These are phyloP conservation scores for Suricata suricatta DNA, from an alignment of 2,113 vertebrate genomes.

Conservation along the genomic window DNA sequence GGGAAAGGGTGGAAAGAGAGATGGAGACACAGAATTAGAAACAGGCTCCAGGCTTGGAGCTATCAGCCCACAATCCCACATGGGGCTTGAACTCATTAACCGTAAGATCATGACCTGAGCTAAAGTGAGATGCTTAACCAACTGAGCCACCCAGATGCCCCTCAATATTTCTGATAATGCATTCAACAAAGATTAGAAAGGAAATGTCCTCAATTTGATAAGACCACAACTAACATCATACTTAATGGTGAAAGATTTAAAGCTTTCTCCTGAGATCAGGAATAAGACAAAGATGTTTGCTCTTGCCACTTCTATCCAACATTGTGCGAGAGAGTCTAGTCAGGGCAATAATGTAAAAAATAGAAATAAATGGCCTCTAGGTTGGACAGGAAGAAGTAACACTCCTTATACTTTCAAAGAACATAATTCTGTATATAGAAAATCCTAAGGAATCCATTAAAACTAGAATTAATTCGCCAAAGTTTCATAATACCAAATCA, in stretches of 20 bases:
- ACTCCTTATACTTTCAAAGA: neutral
- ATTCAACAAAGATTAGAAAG: conserved; percentile 23
- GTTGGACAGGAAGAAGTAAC: neutral
- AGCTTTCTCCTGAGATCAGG: neutral
- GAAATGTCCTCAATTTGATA: neutral
- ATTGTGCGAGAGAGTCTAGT: neutral
- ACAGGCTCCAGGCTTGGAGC: too few species aligned
- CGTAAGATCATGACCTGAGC: too few species aligned
- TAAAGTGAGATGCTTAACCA: too few species aligned
- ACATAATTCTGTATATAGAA: neutral
- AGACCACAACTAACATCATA: neutral
- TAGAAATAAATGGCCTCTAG: neutral
- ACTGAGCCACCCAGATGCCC: too few species aligned
- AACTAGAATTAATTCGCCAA: neutral
- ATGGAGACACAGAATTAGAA: too few species aligned
- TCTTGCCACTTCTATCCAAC: neutral
- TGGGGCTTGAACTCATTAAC: too few species aligned
- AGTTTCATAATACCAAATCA: conserved; percentile 8
- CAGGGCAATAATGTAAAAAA: neutral
- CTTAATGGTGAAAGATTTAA: conserved; percentile 10
- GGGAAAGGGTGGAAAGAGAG: too few species aligned
- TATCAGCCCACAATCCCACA: too few species aligned
- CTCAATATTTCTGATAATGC: neutral
- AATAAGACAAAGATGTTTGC: neutral
- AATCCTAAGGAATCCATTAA: neutral